Evolutionary conservation across 2,797 vertebrate genomes (phyloP).

Genomic region (Pipistrellus nathusii): DNA sequence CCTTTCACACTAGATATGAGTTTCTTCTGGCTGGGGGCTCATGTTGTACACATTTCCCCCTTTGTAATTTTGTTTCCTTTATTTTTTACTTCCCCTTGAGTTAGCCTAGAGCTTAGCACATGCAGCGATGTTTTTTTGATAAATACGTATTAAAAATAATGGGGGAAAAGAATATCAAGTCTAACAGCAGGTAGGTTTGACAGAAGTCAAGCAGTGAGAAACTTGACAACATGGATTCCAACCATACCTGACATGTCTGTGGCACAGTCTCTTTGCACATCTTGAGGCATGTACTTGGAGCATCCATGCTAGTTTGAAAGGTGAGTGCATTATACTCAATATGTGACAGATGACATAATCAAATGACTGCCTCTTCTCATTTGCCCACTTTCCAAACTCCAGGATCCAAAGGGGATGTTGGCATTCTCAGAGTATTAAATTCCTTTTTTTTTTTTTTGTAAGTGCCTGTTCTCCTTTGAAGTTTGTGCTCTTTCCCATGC

Average conservation of each 20-base stretch:
- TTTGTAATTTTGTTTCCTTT: neutral
- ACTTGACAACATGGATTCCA: neutral
- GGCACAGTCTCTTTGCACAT: neutral
- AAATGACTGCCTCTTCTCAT: neutral
- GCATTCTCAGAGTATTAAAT: neutral
- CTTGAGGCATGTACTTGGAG: neutral
- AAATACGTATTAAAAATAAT: neutral
- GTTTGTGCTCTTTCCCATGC: neutral
- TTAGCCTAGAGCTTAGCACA: neutral
- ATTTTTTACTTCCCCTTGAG: neutral
- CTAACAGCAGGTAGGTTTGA: neutral
- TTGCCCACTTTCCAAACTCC: neutral
- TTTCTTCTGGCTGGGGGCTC: neutral
- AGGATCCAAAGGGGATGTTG: neutral
- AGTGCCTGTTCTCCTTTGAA: neutral
- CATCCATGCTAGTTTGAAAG: neutral
- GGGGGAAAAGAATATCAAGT: neutral
- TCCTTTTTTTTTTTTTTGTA: neutral
- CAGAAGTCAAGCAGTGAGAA: neutral
- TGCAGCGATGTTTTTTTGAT: neutral
- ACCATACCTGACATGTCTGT: neutral
- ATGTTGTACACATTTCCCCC: neutral
- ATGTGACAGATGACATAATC: neutral
- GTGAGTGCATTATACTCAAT: neutral
- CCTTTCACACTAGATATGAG: neutral